Percentiles rank a stretch among this genome's conserved stretches.
phyloP scores from a whole-genome alignment of 2,797 vertebrate genomes.

The Petrocephalus schoutedeni region DNA sequence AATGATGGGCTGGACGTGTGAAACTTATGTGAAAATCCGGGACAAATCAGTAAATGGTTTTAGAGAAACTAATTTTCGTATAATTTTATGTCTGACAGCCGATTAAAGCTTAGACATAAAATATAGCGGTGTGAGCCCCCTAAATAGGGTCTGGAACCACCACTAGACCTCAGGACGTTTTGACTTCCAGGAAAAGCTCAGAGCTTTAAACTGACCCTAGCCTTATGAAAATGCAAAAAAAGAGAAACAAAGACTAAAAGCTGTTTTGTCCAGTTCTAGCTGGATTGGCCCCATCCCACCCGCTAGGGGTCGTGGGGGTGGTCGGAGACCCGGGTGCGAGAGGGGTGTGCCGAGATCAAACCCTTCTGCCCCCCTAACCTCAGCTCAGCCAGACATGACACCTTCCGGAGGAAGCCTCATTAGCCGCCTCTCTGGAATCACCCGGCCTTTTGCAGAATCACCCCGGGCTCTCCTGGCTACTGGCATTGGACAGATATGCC shows the following conservation, averaged over 20 bases:
- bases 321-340: neutral
- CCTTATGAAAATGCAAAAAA: neutral
- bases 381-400: neutral
- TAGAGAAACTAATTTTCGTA: neutral
- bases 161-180: neutral
- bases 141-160: no score
- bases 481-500: neutral
- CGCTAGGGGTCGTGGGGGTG: neutral
- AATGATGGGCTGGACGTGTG: neutral
- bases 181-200: neutral
- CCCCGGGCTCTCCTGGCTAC: neutral
- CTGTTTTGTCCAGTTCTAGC: neutral
- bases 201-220: neutral
- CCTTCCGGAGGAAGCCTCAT: neutral
- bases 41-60: neutral
- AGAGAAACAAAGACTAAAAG: neutral
- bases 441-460: neutral
- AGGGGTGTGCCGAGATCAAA: neutral
- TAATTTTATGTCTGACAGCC: no score
- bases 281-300: neutral
- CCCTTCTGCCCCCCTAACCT: neutral
- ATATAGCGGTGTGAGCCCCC: no score
- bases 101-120: no score
- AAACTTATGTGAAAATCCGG: neutral
- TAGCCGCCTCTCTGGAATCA: neutral